Conservation (phyloP, 2,113 vertebrate genomes). For the Charadrius vociferus region DNA sequence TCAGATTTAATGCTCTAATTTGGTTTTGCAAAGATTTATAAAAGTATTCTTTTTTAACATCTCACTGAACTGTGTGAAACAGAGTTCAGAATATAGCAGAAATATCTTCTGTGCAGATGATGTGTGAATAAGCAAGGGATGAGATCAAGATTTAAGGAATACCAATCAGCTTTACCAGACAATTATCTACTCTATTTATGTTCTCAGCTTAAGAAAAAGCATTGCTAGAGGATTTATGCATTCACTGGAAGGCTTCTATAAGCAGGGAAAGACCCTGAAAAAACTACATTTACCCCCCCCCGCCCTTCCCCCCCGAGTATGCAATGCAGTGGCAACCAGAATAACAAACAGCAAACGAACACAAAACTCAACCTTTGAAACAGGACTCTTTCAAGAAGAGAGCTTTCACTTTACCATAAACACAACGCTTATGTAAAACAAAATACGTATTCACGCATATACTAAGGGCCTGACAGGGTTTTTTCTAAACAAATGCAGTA, state of each 20-base stretch:
- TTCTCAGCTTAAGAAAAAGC: background rate
- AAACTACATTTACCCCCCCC: background rate
- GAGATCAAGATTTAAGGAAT: constrained; percentile 52
- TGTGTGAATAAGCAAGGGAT: constrained; percentile 54
- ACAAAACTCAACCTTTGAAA: background rate
- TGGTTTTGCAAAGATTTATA: background rate
- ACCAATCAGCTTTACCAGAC: constrained; percentile 45
- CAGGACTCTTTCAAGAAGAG: background rate
- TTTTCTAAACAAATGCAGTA: background rate
- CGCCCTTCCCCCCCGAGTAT: background rate
- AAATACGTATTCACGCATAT: background rate
- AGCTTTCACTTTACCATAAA: background rate
- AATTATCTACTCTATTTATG: constrained; percentile 31
- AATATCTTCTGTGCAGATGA: constrained; percentile 55
- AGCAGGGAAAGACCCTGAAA: background rate
- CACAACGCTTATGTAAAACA: background rate
- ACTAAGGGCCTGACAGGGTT: background rate
- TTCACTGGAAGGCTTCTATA: background rate
- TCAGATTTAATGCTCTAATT: background rate
- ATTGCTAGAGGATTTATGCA: background rate
- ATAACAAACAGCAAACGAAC: background rate
- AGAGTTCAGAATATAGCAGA: constrained; percentile 49
- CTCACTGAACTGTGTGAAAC: constrained; percentile 38
- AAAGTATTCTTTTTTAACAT: constrained; percentile 33
- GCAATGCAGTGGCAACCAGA: background rate